These are phyloP conservation scores for Heliornis fulica DNA, from an alignment of 2,113 vertebrate species.

Conservation along the genomic window DNA sequence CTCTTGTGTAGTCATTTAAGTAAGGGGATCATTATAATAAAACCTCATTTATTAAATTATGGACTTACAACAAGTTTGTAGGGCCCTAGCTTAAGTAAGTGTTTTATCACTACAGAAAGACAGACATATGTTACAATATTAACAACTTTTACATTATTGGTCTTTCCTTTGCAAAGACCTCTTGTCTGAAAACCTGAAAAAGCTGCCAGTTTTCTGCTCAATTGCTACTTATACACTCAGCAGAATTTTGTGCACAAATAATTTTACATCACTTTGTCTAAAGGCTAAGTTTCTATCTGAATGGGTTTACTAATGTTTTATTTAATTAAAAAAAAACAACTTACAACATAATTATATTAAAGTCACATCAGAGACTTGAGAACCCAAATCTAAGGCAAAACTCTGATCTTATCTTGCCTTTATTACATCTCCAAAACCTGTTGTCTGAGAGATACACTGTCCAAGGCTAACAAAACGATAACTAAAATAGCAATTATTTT, in stretches of 20 bases:
- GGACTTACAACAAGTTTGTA: neutral
- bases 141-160: neutral
- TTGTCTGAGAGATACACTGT: neutral
- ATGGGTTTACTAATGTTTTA: neutral
- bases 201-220: neutral
- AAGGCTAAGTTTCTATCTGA: neutral
- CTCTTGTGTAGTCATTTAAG: neutral
- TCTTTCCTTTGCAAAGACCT: neutral
- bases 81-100: neutral
- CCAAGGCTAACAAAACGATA: neutral
- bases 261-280: neutral
- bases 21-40: neutral
- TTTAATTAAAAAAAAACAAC: neutral
- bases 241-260: neutral
- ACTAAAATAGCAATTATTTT: neutral
- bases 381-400: neutral
- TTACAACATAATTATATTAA: neutral
- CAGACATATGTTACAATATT: neutral
- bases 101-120: neutral
- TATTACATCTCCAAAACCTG: neutral
- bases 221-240: neutral
- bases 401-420: neutral
- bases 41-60: neutral
- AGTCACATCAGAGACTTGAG: neutral
- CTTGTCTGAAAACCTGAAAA: neutral